Conservation (phyloP, 1,140 invertebrate species). For the Drosophila bifasciata region DNA sequence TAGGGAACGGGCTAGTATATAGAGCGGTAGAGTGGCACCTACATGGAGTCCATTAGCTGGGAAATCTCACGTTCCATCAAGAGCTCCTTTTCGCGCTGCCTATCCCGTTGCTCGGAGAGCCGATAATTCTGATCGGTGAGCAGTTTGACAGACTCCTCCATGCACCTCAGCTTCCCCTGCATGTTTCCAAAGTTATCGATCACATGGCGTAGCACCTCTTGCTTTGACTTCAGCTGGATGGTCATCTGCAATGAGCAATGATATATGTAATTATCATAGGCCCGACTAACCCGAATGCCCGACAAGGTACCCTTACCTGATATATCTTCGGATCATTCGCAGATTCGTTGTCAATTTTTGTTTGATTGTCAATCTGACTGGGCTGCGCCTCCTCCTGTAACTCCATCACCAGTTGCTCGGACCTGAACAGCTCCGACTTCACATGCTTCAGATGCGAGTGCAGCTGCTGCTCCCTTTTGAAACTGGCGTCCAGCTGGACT, state of each 20-base stretch:
- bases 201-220: conserved; percentile 85
- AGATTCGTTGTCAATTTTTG: conserved; percentile 45
- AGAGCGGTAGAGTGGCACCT: no score
- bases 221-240: conserved; percentile 85
- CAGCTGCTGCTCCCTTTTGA: conserved; percentile 4
- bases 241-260: conserved; percentile 79
- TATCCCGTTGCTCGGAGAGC: no score
- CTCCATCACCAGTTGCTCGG: conserved; percentile 4
- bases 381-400: conserved; percentile 41
- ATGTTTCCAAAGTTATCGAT: conserved; percentile 85
- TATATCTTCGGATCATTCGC: conserved; percentile 45
- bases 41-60: no score
- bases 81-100: no score
- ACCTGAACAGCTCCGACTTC: conserved; percentile 14
- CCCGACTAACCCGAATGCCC: not conserved
- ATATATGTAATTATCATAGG: conserved; percentile 11
- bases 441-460: conserved; percentile 18
- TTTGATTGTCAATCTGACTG: not conserved
- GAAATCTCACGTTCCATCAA: no score
- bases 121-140: conserved; percentile 86
- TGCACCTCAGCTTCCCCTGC: conserved; percentile 85
- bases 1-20: no score
- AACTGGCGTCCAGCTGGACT: not conserved
- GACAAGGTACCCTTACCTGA: conserved; percentile 50
- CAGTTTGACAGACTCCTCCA: conserved; percentile 86